Evolutionary conservation across 1,140 invertebrate species (phyloP).

Genomic region (Scaptomyza hsui): DNA sequence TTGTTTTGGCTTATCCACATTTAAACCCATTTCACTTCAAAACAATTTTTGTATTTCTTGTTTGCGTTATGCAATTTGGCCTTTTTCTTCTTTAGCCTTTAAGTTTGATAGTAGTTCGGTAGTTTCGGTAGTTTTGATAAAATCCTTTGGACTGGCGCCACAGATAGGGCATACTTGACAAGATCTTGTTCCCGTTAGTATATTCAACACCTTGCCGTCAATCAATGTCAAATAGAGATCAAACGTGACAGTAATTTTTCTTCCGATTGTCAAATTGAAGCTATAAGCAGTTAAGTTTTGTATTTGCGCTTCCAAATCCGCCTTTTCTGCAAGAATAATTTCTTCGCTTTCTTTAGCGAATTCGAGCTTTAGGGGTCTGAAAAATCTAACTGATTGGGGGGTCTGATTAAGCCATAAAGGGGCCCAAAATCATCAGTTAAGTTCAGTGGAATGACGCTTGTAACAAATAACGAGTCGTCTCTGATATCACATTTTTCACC

Average conservation of each 20-base stretch:
- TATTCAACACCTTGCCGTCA: constrained; percentile 4
- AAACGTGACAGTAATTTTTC: background rate
- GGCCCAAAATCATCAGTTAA: background rate
- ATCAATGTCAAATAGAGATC: background rate
- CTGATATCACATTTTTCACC: background rate
- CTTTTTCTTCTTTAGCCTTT: no score
- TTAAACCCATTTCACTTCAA: no score
- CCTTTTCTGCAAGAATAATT: background rate
- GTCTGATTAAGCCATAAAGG: no score
- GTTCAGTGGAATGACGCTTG: background rate
- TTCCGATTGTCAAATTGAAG: background rate
- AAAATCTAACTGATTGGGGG: no score
- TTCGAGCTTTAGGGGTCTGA: background rate
- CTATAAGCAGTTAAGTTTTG: background rate
- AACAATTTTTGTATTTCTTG: no score
- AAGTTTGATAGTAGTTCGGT: no score
- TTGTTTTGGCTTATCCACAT: no score
- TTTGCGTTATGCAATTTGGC: no score
- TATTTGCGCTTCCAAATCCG: constrained; percentile 9
- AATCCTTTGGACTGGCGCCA: constrained; percentile 6
- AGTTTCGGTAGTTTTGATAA: background rate
- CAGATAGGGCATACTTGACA: background rate
- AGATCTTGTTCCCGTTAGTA: constrained; percentile 2
- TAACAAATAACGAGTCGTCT: background rate
- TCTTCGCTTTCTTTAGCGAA: constrained; percentile 12